Evolutionary conservation across 1,140 invertebrate species (phyloP).

Genomic region (Megalonaias nervosa): DNA sequence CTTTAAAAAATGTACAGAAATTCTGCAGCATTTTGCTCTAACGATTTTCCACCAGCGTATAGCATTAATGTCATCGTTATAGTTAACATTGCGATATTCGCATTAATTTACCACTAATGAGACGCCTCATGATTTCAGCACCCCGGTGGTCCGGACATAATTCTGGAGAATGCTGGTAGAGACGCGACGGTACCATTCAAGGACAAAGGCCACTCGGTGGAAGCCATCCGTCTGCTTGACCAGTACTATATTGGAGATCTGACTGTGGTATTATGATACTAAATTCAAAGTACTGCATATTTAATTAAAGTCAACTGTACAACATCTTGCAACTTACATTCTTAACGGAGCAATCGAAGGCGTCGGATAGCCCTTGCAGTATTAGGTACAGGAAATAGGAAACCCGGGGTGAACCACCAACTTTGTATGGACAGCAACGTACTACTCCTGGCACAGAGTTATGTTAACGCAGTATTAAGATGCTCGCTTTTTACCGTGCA

Average conservation of each 20-base stretch:
- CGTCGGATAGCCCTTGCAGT: too few species aligned
- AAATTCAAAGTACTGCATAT: too few species aligned
- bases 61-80: neutral
- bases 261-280: conserved; percentile 43
- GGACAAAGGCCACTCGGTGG: conserved; percentile 82
- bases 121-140: conserved; percentile 74
- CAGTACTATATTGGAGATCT: conserved; percentile 80
- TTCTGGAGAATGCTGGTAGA: conserved; percentile 88
- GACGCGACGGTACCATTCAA: conserved; percentile 89
- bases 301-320: too few species aligned
- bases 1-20: neutral
- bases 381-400: too few species aligned
- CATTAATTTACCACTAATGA: conserved; percentile 1
- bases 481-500: too few species aligned
- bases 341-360: too few species aligned
- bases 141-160: conserved; percentile 87
- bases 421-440: too few species aligned
- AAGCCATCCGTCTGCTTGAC: conserved; percentile 72
- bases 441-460: too few species aligned
- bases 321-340: too few species aligned
- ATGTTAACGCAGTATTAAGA: too few species aligned
- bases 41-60: neutral
- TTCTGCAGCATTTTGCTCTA: neutral
- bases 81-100: neutral
- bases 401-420: too few species aligned